A percentile compares a stretch with the other conserved stretches of the same genome.
Conservation (phyloP, 2,888 invertebrate species). For the Digitonthophagus gazella region DNA sequence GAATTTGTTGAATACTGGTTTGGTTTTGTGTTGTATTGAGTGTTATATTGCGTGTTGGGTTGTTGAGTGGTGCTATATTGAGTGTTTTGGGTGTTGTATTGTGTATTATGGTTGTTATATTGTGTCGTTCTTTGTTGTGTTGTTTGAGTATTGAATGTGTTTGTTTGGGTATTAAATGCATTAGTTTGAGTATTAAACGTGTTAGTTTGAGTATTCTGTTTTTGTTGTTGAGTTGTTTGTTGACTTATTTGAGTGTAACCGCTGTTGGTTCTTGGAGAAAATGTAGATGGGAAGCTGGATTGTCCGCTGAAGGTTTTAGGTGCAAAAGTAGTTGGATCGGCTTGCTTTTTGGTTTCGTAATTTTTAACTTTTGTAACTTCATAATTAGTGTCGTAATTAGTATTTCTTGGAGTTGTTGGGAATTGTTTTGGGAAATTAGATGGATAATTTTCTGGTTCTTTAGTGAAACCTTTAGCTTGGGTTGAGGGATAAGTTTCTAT, state of each 20-base stretch:
- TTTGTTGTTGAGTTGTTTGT: slow-evolving; percentile 30
- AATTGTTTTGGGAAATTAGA: slow-evolving; percentile 31
- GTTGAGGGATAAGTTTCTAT: slow-evolving; percentile 26
- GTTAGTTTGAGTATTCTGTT: slow-evolving; percentile 25
- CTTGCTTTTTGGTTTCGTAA: slow-evolving; percentile 32
- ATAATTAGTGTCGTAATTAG: slow-evolving; percentile 32
- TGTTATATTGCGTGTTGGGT: slow-evolving; percentile 16
- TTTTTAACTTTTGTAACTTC: slow-evolving; percentile 32
- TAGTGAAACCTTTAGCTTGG: slow-evolving; percentile 26
- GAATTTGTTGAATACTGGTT: slow-evolving; percentile 32
- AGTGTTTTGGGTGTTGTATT: slow-evolving; percentile 25
- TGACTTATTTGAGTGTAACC: slow-evolving; percentile 40
- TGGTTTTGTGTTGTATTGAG: slow-evolving; percentile 26
- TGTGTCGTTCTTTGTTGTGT: slow-evolving; percentile 31
- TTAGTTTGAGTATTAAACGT: slow-evolving; percentile 26
- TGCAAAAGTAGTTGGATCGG: slow-evolving; percentile 46
- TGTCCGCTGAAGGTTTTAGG: slow-evolving; percentile 36
- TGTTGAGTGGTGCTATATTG: slow-evolving; percentile 8
- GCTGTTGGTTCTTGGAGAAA: slow-evolving; percentile 45
- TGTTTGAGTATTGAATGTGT: too few species aligned
- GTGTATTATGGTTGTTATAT: slow-evolving; percentile 26
- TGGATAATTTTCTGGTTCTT: slow-evolving; percentile 42
- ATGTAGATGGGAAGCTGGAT: slow-evolving; percentile 40
- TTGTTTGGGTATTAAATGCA: too few species aligned
- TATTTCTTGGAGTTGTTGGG: slow-evolving; percentile 19